phyloP scores from a whole-genome alignment of 2,113 vertebrate species.

The Xyrauchen texanus region DNA sequence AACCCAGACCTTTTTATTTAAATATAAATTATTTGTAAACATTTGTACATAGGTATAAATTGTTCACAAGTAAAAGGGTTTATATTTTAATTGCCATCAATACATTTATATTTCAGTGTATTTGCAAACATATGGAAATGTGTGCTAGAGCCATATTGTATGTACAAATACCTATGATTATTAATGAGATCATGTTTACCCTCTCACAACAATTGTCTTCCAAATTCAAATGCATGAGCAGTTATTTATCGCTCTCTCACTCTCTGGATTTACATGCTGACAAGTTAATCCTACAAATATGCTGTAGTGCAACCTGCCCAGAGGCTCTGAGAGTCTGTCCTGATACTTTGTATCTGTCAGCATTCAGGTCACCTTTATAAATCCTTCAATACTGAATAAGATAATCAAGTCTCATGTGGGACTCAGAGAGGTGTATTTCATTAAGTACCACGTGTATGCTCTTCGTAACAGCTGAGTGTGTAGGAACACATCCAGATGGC shows the following conservation, averaged over 20 bases:
- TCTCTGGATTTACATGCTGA: constrained; percentile 33
- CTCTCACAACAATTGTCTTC: too few relatives aligned
- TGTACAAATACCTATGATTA: too few relatives aligned
- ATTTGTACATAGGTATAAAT: too few relatives aligned
- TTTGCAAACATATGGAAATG: too few relatives aligned
- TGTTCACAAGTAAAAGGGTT: too few relatives aligned
- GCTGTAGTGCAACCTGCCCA: not conserved
- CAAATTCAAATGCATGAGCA: not conserved
- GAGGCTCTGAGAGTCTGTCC: not conserved
- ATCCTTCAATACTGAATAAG: constrained; percentile 8
- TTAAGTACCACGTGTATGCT: constrained; percentile 13
- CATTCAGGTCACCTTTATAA: constrained; percentile 39
- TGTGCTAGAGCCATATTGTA: too few relatives aligned
- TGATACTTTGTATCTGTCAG: constrained; percentile 6
- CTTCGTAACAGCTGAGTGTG: constrained; percentile 1
- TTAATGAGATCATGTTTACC: too few relatives aligned
- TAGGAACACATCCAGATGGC: not conserved
- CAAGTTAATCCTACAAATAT: constrained; percentile 43
- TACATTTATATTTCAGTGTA: too few relatives aligned
- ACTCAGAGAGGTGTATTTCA: not conserved
- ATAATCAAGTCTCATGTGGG: constrained; percentile 18
- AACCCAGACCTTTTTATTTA: too few relatives aligned
- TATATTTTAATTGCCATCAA: too few relatives aligned
- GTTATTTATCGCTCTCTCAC: constrained; percentile 29
- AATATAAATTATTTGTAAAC: too few relatives aligned